These are phyloP conservation scores for Eristalis intricaria DNA, from an alignment of 2,888 invertebrate species.

Conservation along the genomic window DNA sequence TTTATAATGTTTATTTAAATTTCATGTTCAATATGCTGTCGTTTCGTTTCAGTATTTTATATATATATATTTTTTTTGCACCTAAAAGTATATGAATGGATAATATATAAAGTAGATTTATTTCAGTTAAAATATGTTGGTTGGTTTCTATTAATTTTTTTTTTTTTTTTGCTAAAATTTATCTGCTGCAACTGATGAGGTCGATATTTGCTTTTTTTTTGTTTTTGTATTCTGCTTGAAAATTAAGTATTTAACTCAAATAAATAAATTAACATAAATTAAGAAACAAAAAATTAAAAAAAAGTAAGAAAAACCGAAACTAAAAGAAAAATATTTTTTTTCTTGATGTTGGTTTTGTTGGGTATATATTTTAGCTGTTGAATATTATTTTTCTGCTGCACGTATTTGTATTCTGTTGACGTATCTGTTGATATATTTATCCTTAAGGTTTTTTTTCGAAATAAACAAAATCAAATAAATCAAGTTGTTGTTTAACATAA, in stretches of 20 bases:
- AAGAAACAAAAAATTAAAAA: conserved; percentile 20
- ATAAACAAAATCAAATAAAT: conserved; percentile 18
- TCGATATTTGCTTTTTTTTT: conserved; percentile 45
- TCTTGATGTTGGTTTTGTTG: conserved; percentile 66
- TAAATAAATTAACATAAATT: background rate
- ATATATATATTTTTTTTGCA: conserved; percentile 44
- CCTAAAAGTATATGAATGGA: conserved; percentile 70
- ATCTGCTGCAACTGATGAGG: conserved; percentile 64
- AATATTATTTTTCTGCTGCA: conserved; percentile 49
- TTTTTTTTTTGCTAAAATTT: conserved; percentile 21
- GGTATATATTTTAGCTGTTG: conserved; percentile 37
- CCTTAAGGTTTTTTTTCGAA: conserved; percentile 56
- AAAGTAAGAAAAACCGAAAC: conserved; percentile 33
- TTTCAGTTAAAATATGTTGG: conserved; percentile 50
- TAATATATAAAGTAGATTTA: conserved; percentile 60
- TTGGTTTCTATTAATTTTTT: conserved; percentile 35
- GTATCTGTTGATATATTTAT: conserved; percentile 26
- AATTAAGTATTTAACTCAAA: conserved; percentile 25
- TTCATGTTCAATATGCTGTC: conserved; percentile 65
- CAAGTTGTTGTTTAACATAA: conserved; percentile 19
- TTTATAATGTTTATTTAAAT: conserved; percentile 57
- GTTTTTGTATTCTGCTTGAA: conserved; percentile 66
- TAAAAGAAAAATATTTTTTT: conserved; percentile 53
- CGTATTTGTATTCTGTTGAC: conserved; percentile 65
- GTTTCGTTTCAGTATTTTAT: conserved; percentile 32